Evolutionary conservation across 2,797 vertebrate genomes (phyloP), one percentile per base, ranked within the genome.

Genomic region (Otolemur crassicaudatus): DNA sequence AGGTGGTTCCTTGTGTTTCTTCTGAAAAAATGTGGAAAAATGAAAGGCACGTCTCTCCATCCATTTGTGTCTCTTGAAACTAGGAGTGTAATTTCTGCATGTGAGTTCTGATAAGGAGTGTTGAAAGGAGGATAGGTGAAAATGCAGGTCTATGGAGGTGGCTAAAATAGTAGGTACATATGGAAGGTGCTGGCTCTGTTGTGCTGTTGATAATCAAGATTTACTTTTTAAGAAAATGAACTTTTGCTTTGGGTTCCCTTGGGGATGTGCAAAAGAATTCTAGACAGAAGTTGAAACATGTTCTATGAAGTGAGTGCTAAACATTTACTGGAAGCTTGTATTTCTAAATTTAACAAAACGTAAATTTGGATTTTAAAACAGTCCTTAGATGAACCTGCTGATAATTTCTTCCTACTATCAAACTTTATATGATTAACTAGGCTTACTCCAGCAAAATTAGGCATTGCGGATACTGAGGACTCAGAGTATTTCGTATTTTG

Each of bases 351-450:
- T 96, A 94, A 72, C 63, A 84, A 91, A 91, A 61, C 29, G 25
- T 49, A 84, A 27, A 22, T 90, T 87, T 87, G 63, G 49, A 29
- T 79, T 96, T 94, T 67, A 75, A 95, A 97, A 87, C 49, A 43
- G 22, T 82, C 81, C 22, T 70, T 27, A 91, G 83, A 25, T 46
- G 56, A 7, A 23, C 79, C 67, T 90, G 27, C 23, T 93, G 65
- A 82, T 61, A 46, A 96, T 96, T 97, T 93, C 70, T 76, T 92
- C 63, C 75, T 96, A 53, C 22, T 81, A 83, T 73, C 90, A 96
- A 86, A 88, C 77, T 65, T 87, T 92, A 29, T 43, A 46, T 84
- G 40, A 61, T 67, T 40, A 37, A 27, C 17, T 58, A 60, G 96
- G 46, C 40, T 77, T 40, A 9, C 14, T n/a, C 67, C 12, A 46